Evolutionary conservation across 2,888 invertebrate species (phyloP).

Genomic region (Argyra leucocephala): DNA sequence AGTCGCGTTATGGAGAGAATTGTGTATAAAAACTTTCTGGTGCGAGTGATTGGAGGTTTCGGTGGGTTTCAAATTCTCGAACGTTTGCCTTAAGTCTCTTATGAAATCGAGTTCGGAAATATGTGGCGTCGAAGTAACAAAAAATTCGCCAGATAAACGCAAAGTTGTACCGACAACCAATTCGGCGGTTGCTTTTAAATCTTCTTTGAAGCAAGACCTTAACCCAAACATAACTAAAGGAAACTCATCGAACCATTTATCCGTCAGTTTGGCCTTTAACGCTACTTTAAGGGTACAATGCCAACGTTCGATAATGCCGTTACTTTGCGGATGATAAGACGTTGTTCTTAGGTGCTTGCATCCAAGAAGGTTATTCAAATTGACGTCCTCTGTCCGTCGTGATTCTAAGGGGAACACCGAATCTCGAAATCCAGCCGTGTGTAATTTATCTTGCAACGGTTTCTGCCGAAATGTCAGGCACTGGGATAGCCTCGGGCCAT

Average conservation of each 20-base stretch:
- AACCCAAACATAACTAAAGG: constrained; percentile 33
- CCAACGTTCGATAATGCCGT: constrained; percentile 37
- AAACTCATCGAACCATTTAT: constrained; percentile 19
- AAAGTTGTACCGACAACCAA: constrained; percentile 29
- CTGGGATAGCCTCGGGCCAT: constrained; percentile 1
- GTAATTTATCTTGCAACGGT: neutral
- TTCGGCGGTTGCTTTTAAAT: constrained; percentile 28
- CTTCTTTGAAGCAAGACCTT: constrained; percentile 27
- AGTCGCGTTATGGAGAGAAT: too few relatives aligned
- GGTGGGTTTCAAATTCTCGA: too few relatives aligned
- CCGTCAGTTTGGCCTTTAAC: neutral
- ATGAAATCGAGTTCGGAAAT: too few relatives aligned
- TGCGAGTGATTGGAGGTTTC: too few relatives aligned
- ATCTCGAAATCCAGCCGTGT: constrained; percentile 20
- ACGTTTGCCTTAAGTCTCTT: too few relatives aligned
- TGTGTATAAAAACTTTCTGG: too few relatives aligned
- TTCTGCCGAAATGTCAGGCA: neutral
- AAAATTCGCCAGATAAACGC: constrained; percentile 23
- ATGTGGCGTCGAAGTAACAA: too few relatives aligned
- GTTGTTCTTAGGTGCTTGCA: constrained; percentile 28
- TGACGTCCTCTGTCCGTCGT: constrained; percentile 36
- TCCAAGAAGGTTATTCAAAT: constrained; percentile 31
- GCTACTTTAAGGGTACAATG: constrained; percentile 34
- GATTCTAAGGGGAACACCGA: constrained; percentile 35
- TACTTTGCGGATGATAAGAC: constrained; percentile 34